Base-by-base conservation (phyloP, 2,113 vertebrate species). In the Elephantulus edwardii region DNA sequence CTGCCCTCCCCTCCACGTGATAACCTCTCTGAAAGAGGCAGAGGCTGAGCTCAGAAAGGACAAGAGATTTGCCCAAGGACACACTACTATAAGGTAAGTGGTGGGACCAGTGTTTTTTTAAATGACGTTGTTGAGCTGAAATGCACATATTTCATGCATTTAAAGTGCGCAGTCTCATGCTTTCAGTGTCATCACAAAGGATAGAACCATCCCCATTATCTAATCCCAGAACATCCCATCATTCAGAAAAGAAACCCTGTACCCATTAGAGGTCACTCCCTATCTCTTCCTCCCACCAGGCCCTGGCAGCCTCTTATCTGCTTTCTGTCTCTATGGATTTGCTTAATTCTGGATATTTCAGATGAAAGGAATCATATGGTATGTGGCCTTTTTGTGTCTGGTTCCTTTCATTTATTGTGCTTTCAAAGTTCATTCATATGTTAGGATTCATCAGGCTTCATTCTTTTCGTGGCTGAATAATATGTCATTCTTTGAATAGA, bases 181-280 rank as follows among this genome's bases (percentile, higher is more conserved):
- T 58, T 88, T 85, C 3, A 17, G 30, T 7, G 0, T 9, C 11
- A 1, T 5, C 14, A 20, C 58, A 6, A 26, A 17, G 13, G 52
- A 14, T 64, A 44, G 42, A 62, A 75, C 44, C n/a, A 24, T 30
- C 48, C n/a, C n/a, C 4, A 30, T 44, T 28, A 6, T 14, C 52
- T 60, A 52, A 54, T 64, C 44, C 85, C 86, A 82, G 88, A 84
- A n/a, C 54, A 42, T 72, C 52, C 33, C 78, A 81, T 80, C 78
- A 28, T 56, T 22, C 10, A 60, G 70, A 52, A 54, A 77, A 44
- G 72, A 64, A 66, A 33, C 22, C 52, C n/a, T n/a, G n/a, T n/a
- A n/a, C n/a, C n/a, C n/a, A n/a, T n/a, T n/a, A n/a, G n/a, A n/a
- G n/a, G n/a, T n/a, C n/a, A n/a, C n/a, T n/a, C n/a, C n/a, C n/a